Base-by-base conservation (phyloP, 2,113 vertebrate genomes). In the Polypterus senegalus region DNA sequence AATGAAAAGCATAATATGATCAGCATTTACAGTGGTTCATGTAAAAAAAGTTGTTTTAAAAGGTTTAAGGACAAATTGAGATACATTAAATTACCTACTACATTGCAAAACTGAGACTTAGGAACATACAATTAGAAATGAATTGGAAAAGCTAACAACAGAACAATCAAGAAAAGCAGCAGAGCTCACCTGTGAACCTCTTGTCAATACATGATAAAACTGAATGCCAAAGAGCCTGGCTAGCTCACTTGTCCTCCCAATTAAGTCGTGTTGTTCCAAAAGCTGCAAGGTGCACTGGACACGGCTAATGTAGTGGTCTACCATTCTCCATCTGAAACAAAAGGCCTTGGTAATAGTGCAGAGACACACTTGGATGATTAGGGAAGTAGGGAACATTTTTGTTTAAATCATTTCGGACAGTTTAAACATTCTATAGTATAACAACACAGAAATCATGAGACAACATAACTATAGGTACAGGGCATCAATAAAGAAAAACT, bases 161-260 rank as follows among this genome's bases (percentile, higher is more conserved):
- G 27, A 27, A 27, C 27, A 27, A 27, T 27, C 2, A 27, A 27
- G 27, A 56, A 56, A 6, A 56, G 27, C n/a, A 7, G n/a, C 63
- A 55, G 59, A 58, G 70, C 70, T 77, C 80, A 90, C 88, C 86
- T 90, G 88, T 56, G 96, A 95, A 7, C 96, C 96, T 68, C 95
- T 86, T 64, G 96, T 98, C 67, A 99, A 78, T 46, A 99, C 96
- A 62, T 99, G 95, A 66, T 89, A 86, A 79, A 99, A 99, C 75
- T 97, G 93, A 77, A 99, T 99, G 51, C 96, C 96, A 77, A 99
- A 99, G 59, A 99, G 77, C 55, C 95, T 79, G 0, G 96, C 94
- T 78, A 99, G 86, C 81, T 99, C 95, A 70, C 95, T 99, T 71
- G 96, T 98, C 74, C 91, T 90, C 71, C 91, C 92, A 65, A 98